Evolutionary conservation across 2,113 vertebrate species (phyloP), one percentile per base, ranked within the genome.

Genomic region (Poeciliopsis retropinna): DNA sequence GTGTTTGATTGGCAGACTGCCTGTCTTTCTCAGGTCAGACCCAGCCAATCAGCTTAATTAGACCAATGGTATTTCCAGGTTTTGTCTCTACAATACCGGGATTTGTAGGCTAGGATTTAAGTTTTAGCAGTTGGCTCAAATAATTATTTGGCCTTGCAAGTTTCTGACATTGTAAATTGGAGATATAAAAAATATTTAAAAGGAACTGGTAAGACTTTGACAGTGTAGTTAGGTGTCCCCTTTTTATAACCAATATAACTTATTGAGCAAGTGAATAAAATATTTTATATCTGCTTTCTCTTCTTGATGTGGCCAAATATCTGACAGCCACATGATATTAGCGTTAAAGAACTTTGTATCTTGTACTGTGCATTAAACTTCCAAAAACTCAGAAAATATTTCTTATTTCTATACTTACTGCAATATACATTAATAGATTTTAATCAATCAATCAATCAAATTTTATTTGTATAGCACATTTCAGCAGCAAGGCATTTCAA

Each of bases 11-110:
- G 92, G 83, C 91, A 92, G 92, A 75, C 75, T 15, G 68, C 73
- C 71, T 75, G 66, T 81, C 76, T 78, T 86, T 41, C 14, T 89
- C 67, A 84, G 82, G 88, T 89, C 79, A 86, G 87, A 91, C 70
- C 4, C 68, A 86, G 89, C 86, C 92, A 92, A 92, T 94, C 87
- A 85, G 87, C 80, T 89, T 93, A 90, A 92, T 92, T 90, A 92
- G 88, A 80, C 64, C 76, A 0, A 79, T 78, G 81, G 75, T 82
- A 84, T 87, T 89, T 84, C 81, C 70, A 81, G 85, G 77, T 92
- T 90, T 89, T 86, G 84, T 92, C 82, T 88, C 82, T 86, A 88
- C 89, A 78, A 84, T 82, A 78, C 76, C 73, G 73, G 83, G 89
- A 89, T 92, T 91, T 88, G 90, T 81, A 83, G 82, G 83, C 70